phyloP scores from a whole-genome alignment of 2,888 invertebrate genomes.

The Antheraea assamensis region DNA sequence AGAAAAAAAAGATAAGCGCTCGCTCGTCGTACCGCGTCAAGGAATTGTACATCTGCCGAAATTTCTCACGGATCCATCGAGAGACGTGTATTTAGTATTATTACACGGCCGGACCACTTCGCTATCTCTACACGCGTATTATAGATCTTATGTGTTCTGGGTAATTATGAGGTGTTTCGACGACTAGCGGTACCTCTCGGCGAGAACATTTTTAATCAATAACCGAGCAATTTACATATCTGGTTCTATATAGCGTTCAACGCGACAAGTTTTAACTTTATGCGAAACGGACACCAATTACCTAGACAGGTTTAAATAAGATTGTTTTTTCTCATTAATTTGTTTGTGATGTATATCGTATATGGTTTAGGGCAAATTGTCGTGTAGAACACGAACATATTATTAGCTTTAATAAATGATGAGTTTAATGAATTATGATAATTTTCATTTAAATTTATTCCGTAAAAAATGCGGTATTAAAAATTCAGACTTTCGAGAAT shows the following conservation, averaged over 20 bases:
- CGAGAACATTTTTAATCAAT: constrained; percentile 68
- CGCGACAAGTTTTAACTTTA: constrained; percentile 43
- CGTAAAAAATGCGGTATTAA: not conserved
- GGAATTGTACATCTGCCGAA: constrained; percentile 83
- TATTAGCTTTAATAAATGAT: too few relatives aligned
- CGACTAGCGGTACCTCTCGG: constrained; percentile 69
- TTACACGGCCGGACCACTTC: constrained; percentile 63
- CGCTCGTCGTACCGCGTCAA: constrained; percentile 76
- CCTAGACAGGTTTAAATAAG: constrained; percentile 18
- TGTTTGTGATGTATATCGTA: not conserved
- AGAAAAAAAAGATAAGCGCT: constrained; percentile 75
- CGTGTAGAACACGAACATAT: not conserved
- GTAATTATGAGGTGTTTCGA: constrained; percentile 70
- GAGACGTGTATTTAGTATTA: constrained; percentile 67
- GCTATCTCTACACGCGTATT: constrained; percentile 66
- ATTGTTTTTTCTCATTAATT: not conserved
- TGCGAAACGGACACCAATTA: constrained; percentile 33
- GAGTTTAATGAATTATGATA: not conserved
- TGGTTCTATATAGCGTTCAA: constrained; percentile 51
- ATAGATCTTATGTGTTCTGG: constrained; percentile 55
- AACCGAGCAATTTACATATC: constrained; percentile 67
- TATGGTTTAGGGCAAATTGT: not conserved
- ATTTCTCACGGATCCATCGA: constrained; percentile 78
- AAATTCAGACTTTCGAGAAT: not conserved
- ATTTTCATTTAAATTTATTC: not conserved